These are phyloP conservation scores for Tinea semifulvella DNA, from an alignment of 2,888 invertebrate species.

Conservation along the genomic window DNA sequence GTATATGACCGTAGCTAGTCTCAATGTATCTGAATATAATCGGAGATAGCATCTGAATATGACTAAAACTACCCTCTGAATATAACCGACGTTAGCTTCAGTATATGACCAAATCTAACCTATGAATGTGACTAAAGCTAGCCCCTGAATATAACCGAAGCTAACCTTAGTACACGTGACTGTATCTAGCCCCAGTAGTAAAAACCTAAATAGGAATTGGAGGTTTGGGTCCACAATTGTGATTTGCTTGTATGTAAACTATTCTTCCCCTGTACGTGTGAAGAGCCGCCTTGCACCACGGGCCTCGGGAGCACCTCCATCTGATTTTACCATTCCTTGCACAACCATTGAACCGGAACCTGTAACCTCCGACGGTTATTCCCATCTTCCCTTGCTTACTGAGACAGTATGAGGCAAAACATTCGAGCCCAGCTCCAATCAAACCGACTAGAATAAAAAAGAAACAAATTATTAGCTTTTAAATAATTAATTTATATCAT, in stretches of 20 bases:
- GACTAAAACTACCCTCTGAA: too few species aligned
- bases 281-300: slow-evolving; percentile 58
- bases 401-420: slow-evolving; percentile 57
- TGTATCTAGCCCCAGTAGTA: too few species aligned
- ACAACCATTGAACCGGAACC: slow-evolving; percentile 57
- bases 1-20: too few species aligned
- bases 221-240: slow-evolving; percentile 56
- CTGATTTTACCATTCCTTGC: slow-evolving; percentile 56
- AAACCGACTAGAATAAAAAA: slow-evolving; percentile 38
- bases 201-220: slow-evolving; percentile 22
- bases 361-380: slow-evolving; percentile 54
- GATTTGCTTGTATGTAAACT: slow-evolving; percentile 54
- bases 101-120: too few species aligned
- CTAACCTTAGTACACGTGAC: too few species aligned
- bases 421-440: slow-evolving; percentile 48
- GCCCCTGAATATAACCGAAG: too few species aligned
- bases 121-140: too few species aligned
- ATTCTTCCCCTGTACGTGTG: slow-evolving; percentile 55
- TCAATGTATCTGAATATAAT: too few species aligned
- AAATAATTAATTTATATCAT: too few species aligned
- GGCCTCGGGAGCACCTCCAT: slow-evolving; percentile 57
- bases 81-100: too few species aligned
- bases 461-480: too few species aligned
- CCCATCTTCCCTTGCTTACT: slow-evolving; percentile 63
- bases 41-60: too few species aligned